Base-by-base conservation (phyloP, 1,140 invertebrate species). In the Aricia agestis region DNA sequence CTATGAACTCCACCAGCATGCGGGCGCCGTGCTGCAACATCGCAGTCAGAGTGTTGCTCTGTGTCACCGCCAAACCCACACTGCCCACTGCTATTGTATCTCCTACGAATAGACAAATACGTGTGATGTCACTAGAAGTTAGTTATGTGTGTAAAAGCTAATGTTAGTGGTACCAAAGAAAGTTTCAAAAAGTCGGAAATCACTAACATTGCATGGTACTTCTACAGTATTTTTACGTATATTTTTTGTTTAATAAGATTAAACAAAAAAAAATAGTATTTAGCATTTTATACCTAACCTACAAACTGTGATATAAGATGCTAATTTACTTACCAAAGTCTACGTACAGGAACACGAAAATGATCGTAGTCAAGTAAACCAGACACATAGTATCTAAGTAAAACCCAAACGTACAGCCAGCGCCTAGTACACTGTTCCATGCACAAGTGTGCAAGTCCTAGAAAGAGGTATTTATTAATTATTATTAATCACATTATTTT, bases 1-100 rank as follows among this genome's bases (percentile, higher is more conserved):
- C 96, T 70, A 98, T 93, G 25, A 96, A 95, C 85, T 98, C 97
- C 0, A 96, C 95, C 45, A 95, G 93, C 91, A 97, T 96, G 19
- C 96, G 92, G 61, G 98, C 95, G 2, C 96, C 96, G 90, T 95
- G 95, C 85, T 98, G 97, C 73, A 98, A 92, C 95, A 97, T 96
- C 11, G 95, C 95, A 61, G 95, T 97, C 63, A 98, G 88, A 59
- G 94, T 94, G 82, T 97, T 93, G 32, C 95, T 95, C 83, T 97
- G 96, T 0, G 96, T 95, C 63, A 97, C 94, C 4, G 95, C 95
- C 67, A 98, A 78, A 6, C 96, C 96, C 25, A 97, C 95, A 74
- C 95, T 93, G 7, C 93, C 93, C 19, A 90, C 83, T 6, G 81
- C 74, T 13, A 90, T 86, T 6, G 80, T 19, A 36, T 79, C 76